These are phyloP conservation scores for Cheilosia vernalis DNA, from an alignment of 2,888 invertebrate species.

Conservation along the genomic window DNA sequence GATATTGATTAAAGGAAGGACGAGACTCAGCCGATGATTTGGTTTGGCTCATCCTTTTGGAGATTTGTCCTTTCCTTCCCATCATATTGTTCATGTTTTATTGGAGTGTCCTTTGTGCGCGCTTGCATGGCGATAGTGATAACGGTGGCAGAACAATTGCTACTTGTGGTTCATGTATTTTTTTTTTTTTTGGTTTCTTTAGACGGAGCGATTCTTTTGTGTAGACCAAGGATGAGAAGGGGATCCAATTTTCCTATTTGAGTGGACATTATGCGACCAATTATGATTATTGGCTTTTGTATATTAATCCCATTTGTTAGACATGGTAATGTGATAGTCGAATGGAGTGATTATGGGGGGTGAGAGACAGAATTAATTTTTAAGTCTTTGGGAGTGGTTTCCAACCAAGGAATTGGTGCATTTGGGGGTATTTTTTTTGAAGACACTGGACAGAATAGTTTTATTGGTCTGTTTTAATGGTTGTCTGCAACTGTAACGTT, in stretches of 20 bases:
- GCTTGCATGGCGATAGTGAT: slow-evolving; percentile 8
- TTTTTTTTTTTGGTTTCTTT: slow-evolving; percentile 6
- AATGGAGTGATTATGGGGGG: neutral
- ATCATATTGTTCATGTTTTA: slow-evolving; percentile 60
- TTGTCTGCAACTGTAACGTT: too few species aligned
- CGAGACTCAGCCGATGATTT: slow-evolving; percentile 50
- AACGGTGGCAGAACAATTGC: slow-evolving; percentile 50
- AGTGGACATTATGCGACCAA: slow-evolving; percentile 68
- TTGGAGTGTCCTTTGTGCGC: slow-evolving; percentile 53
- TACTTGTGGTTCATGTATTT: slow-evolving; percentile 33
- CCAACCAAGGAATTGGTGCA: neutral
- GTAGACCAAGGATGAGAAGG: slow-evolving; percentile 40
- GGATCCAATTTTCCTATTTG: slow-evolving; percentile 56
- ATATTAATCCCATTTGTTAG: slow-evolving; percentile 52
- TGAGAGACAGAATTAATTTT: neutral
- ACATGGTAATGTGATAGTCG: slow-evolving; percentile 24
- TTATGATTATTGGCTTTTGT: slow-evolving; percentile 70
- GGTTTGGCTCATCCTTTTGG: slow-evolving; percentile 54
- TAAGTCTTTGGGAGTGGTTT: neutral
- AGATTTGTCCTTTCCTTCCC: slow-evolving; percentile 34
- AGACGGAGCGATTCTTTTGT: slow-evolving; percentile 32
- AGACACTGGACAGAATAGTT: too few species aligned
- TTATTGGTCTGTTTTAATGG: too few species aligned
- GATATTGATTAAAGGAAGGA: slow-evolving; percentile 69
- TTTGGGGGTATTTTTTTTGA: neutral